Percentiles rank a stretch among this genome's conserved stretches.
Conservation (phyloP, 2,888 invertebrate genomes). For the Spodoptera littoralis region DNA sequence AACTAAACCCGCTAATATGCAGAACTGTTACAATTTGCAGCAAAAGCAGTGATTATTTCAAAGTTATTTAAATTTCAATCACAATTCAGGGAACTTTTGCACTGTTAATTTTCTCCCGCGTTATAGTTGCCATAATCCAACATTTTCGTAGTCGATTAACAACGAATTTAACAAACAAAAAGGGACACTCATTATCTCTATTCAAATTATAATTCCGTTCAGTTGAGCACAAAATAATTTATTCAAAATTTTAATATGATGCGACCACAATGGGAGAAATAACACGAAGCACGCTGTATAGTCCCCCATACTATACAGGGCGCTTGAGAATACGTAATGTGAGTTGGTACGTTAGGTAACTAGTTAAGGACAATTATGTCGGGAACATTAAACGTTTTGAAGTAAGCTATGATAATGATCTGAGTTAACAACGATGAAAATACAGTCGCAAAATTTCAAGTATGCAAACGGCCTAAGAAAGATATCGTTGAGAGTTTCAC, state of each 20-base stretch:
- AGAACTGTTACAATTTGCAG: neutral
- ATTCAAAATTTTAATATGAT: conserved; percentile 77
- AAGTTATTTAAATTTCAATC: conserved; percentile 26
- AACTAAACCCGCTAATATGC: no score
- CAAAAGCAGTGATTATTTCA: conserved; percentile 16
- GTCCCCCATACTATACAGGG: conserved; percentile 56
- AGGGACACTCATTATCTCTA: conserved; percentile 51
- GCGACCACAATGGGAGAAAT: conserved; percentile 63
- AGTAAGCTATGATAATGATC: conserved; percentile 52
- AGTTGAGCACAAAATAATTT: conserved; percentile 71
- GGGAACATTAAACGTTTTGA: conserved; percentile 50
- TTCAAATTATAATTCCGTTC: conserved; percentile 63
- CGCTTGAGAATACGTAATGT: conserved; percentile 54
- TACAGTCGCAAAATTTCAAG: conserved; percentile 50
- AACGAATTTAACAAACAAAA: conserved; percentile 51
- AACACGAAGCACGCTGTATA: conserved; percentile 56
- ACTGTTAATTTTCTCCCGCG: conserved; percentile 14
- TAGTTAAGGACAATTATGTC: conserved; percentile 53
- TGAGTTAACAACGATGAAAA: conserved; percentile 42
- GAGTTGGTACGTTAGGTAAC: conserved; percentile 37
- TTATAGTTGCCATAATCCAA: conserved; percentile 27
- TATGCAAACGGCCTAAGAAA: conserved; percentile 48
- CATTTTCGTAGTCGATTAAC: conserved; percentile 44
- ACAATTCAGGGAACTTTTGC: conserved; percentile 23
- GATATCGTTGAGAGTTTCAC: conserved; percentile 36